Evolutionary conservation across 2,113 vertebrate genomes (phyloP), one percentile per base, ranked within the genome.

Genomic region (Serranochromis macrocephalus): DNA sequence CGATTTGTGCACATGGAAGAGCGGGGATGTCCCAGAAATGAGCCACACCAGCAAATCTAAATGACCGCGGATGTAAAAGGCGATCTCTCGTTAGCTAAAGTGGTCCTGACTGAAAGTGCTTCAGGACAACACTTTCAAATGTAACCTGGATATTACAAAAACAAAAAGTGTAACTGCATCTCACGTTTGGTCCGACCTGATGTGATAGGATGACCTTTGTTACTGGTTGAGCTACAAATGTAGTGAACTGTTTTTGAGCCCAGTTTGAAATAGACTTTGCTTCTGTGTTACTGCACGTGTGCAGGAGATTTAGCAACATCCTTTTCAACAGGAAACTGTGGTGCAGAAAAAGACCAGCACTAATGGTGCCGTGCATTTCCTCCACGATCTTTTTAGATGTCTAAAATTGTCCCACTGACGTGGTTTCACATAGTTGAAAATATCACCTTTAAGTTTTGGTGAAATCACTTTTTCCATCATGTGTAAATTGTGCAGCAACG

Each of bases 401-500:
- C 6, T 49, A 7, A 26, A 51, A 82, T 61, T 57, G 45, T 45
- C 17, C 16, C 16, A 3, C 5, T 49, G 73, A 51, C 45, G 8
- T 12, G 6, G 14, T 47, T 47, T 75, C 9, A 45, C 21, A 16
- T 16, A 14, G 16, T 19, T 47, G 21, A 73, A 73, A 75, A 47
- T 29, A 47, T 47, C 14, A 49, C 9, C 24, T 4, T 78, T 4
- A 7, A n/a, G 42, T 31, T 19, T 31, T 78, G 29, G 5, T 68
- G 5, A 82, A 58, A 6, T 81, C 16, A 33, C 8, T 8, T 53
- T 89, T 45, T 31, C 81, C 51, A 6, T 31, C 78, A 9, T 89
- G 12, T 73, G 26, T 81, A 2, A 29, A 26, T 19, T 55, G n/a
- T 17, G 17, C 85, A 96, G 96, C 91, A 94, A 45, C 90, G 93